Conservation (phyloP, 2,888 invertebrate species). For the Agrotis puta region DNA sequence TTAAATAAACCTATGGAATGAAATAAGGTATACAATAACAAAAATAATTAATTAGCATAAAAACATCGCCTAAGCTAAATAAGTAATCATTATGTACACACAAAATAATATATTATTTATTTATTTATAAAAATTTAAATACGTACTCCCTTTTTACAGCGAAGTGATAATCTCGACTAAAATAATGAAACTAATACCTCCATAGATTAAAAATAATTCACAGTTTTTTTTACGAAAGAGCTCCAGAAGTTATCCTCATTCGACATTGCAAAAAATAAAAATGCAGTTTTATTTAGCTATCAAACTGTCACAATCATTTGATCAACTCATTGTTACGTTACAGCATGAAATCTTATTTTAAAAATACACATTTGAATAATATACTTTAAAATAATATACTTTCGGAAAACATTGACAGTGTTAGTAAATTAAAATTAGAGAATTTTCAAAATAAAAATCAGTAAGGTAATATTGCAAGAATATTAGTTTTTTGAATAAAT, state of each 20-base stretch:
- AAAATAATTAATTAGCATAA: constrained; percentile 66
- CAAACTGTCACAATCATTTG: background rate
- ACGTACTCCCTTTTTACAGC: constrained; percentile 19
- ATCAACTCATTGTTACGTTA: background rate
- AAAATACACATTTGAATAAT: background rate
- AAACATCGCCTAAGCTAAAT: constrained; percentile 66
- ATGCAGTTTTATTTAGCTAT: background rate
- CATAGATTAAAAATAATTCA: background rate
- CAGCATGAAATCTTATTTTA: background rate
- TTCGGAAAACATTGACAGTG: background rate
- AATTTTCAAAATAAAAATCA: constrained; percentile 2
- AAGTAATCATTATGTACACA: constrained; percentile 57
- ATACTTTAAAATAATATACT: background rate
- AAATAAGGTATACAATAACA: constrained; percentile 74
- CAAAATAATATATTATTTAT: constrained; percentile 40
- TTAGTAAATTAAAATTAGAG: constrained; percentile 30
- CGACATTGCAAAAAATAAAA: background rate
- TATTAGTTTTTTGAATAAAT: constrained; percentile 16
- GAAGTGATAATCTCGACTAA: constrained; percentile 30
- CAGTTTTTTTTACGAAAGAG: background rate
- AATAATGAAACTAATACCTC: constrained; percentile 8
- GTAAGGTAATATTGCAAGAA: background rate
- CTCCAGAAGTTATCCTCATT: too few species aligned
- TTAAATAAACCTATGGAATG: constrained; percentile 85
- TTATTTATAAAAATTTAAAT: constrained; percentile 23